Evolutionary conservation across 2,888 invertebrate species (phyloP), one percentile per base, ranked within the genome.

Genomic region (Aradus depressus): DNA sequence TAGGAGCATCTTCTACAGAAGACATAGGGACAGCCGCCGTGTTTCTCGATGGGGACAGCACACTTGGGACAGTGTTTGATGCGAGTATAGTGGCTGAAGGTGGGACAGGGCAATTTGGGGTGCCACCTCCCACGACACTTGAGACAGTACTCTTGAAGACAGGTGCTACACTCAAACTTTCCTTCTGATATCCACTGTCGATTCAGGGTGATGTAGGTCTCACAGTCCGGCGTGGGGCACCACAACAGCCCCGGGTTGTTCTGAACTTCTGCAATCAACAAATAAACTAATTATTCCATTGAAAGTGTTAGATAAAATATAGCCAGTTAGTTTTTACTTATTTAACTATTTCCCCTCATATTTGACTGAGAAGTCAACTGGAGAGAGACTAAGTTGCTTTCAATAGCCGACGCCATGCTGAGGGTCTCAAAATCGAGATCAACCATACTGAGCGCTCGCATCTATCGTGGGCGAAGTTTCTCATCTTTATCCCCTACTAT

Each of bases 1-100:
- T 96, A 95, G 71, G 93, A 92, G 76, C 95, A 96, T 48, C 91
- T 76, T 70, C 92, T 93, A 75, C 95, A 96, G 92, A 95, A 92
- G 92, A 96, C 95, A 75, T 96, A 95, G 54, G 95, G 95, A 72
- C 95, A 96, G 50, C 96, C 95, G 69, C 93, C 93, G 68, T 95
- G 93, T 70, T 95, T 90, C 70, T 96, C 95, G 56, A 96, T 96
- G 62, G 92, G 93, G 64, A 96, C 92, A 59, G 86, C 84, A 70
- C 93, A 95, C 83, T 91, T 89, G 22, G 95, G 95, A 68, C 95
- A 96, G 63, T 89, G 83, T 69, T 96, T 96, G 69, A 95, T 93
- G 64, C 87, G 82, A 31, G 60, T 57, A 2, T 67, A 71, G 65
- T 35, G 66, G 14, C 57, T 52, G 68, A 70, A 60, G 54, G 77